These are phyloP conservation scores for Caiman crocodilus DNA, from an alignment of 2,797 vertebrate species.

Conservation along the genomic window DNA sequence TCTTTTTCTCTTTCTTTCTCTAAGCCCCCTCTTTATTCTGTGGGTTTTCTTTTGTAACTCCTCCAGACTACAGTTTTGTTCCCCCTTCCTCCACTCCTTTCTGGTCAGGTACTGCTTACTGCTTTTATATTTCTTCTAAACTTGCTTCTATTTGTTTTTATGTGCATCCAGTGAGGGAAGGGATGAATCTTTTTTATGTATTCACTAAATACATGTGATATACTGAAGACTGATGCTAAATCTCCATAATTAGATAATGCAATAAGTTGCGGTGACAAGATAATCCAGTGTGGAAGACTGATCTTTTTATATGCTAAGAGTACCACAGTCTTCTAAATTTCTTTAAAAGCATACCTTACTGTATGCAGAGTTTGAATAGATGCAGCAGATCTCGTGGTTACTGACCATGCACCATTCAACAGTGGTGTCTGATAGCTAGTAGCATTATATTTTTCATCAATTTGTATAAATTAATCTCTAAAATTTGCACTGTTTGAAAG, in stretches of 20 bases:
- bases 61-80: slow-evolving; percentile 97
- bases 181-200: slow-evolving; percentile 66
- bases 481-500: neutral
- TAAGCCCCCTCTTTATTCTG: slow-evolving; percentile 95
- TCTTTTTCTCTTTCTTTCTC: slow-evolving; percentile 84
- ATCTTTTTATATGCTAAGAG: neutral
- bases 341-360: neutral
- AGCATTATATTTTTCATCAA: neutral
- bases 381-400: neutral
- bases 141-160: slow-evolving; percentile 75
- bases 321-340: neutral
- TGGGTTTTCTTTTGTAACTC: slow-evolving; percentile 96
- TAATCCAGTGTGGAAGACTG: neutral
- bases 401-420: neutral
- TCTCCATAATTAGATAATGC: neutral
- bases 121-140: slow-evolving; percentile 80
- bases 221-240: neutral
- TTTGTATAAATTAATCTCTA: slow-evolving; percentile 10
- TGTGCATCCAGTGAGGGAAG: slow-evolving; percentile 65
- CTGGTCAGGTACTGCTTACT: slow-evolving; percentile 97
- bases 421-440: neutral
- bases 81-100: slow-evolving; percentile 98
- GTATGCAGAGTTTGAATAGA: neutral
- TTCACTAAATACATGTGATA: neutral
- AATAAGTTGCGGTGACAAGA: neutral